Percentiles rank a stretch among this genome's conserved stretches.
phyloP scores from a whole-genome alignment of 2,797 vertebrate species.

The Prunella strophiata region DNA sequence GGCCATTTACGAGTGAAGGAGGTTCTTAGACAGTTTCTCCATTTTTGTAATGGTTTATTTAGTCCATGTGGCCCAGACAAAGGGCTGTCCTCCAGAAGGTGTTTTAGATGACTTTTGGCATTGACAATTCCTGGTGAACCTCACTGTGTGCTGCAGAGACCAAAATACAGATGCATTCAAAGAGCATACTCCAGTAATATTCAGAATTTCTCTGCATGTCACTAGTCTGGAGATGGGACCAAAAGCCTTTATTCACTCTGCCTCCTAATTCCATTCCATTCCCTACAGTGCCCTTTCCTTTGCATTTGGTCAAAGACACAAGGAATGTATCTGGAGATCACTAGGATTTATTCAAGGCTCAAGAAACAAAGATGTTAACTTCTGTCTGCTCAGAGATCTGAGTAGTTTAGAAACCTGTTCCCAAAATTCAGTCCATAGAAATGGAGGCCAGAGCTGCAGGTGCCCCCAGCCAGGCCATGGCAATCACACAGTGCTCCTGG shows the following conservation, averaged over 20 bases:
- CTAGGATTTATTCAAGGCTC: neutral
- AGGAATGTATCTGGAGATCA: neutral
- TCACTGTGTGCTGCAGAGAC: neutral
- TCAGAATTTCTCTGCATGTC: neutral
- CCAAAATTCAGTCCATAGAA: neutral
- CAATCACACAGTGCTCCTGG: neutral
- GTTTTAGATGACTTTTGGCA: constrained; percentile 22
- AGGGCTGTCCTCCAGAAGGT: neutral
- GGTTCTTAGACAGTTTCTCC: neutral
- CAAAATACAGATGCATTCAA: neutral
- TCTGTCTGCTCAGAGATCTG: neutral
- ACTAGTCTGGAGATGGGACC: neutral
- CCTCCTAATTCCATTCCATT: neutral
- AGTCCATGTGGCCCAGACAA: neutral
- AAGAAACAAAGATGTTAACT: neutral
- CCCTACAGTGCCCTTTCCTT: neutral
- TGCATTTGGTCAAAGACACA: neutral
- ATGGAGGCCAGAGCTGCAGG: neutral
- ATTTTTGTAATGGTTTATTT: neutral
- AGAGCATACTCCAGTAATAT: neutral
- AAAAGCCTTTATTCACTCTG: neutral
- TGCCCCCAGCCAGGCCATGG: neutral
- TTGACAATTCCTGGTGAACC: constrained; percentile 32
- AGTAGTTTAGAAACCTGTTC: neutral
- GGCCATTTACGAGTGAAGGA: neutral